Conservation (phyloP, 1,140 invertebrate species). For the Drosophila pallidifrons region DNA sequence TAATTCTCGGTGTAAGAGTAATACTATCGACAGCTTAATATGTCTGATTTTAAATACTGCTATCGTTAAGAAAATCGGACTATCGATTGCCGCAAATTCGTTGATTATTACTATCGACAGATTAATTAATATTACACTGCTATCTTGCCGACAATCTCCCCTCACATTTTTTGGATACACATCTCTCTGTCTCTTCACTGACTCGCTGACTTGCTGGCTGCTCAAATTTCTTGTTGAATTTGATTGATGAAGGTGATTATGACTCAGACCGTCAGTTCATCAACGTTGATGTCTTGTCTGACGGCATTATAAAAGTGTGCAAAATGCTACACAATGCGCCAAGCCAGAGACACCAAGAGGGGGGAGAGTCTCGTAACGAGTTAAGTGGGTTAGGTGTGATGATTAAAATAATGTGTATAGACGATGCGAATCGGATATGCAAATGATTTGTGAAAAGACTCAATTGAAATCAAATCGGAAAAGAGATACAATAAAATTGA, state of each 20-base stretch:
- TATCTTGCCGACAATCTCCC: neutral
- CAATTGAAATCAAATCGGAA: neutral
- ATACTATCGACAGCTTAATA: no score
- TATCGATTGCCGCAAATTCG: no score
- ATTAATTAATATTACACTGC: no score
- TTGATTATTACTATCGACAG: no score
- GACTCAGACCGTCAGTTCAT: slow-evolving; percentile 54
- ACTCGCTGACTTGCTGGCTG: neutral
- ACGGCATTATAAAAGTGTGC: slow-evolving; percentile 29
- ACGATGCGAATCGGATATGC: slow-evolving; percentile 15
- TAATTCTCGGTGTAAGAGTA: no score
- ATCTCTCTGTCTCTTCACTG: neutral
- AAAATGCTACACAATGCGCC: slow-evolving; percentile 16
- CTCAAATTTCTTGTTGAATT: slow-evolving; percentile 52
- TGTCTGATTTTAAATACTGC: no score
- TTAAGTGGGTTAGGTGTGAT: slow-evolving; percentile 36
- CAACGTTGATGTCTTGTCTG: slow-evolving; percentile 7
- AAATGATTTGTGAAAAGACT: slow-evolving; percentile 23
- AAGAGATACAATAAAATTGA: neutral
- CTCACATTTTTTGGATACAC: neutral
- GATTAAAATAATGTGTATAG: slow-evolving; percentile 24
- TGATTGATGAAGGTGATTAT: slow-evolving; percentile 75
- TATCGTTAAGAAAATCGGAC: no score
- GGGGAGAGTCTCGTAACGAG: neutral
- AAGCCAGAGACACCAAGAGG: neutral